phyloP scores from a whole-genome alignment of 2,888 invertebrate species.

The Carpatolechia fugitivella region DNA sequence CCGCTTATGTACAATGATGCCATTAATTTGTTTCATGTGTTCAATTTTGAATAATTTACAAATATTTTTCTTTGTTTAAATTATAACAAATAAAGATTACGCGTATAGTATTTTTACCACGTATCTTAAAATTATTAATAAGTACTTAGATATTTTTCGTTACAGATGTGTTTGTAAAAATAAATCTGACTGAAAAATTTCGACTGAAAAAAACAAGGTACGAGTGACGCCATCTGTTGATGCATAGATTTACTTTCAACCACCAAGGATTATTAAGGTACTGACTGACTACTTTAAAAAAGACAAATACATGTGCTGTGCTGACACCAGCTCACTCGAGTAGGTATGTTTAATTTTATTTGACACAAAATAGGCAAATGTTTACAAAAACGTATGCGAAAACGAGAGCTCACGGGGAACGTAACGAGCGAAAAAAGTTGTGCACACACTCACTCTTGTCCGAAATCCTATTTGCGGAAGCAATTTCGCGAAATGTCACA shows the following conservation, averaged over 20 bases:
- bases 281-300: no score
- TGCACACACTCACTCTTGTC: conserved; percentile 65
- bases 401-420: conserved; percentile 1
- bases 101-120: no score
- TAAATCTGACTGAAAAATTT: background rate
- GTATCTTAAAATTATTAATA: no score
- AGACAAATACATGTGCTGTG: background rate
- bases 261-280: background rate
- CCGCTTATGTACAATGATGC: conserved; percentile 31
- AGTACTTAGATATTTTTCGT: no score
- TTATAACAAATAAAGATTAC: background rate
- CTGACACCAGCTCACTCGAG: background rate
- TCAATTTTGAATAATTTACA: background rate
- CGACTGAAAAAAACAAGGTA: no score
- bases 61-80: background rate
- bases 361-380: conserved; percentile 7
- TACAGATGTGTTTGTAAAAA: background rate
- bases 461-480: conserved; percentile 75
- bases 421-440: conserved; percentile 57
- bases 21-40: background rate
- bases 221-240: conserved; percentile 41
- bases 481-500: conserved; percentile 79
- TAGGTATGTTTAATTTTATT: conserved; percentile 1
- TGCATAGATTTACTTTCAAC: conserved; percentile 6
- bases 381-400: conserved; percentile 5